Conservation (phyloP, 64 coral and sea anemone species). For the Exaiptasia diaphana region DNA sequence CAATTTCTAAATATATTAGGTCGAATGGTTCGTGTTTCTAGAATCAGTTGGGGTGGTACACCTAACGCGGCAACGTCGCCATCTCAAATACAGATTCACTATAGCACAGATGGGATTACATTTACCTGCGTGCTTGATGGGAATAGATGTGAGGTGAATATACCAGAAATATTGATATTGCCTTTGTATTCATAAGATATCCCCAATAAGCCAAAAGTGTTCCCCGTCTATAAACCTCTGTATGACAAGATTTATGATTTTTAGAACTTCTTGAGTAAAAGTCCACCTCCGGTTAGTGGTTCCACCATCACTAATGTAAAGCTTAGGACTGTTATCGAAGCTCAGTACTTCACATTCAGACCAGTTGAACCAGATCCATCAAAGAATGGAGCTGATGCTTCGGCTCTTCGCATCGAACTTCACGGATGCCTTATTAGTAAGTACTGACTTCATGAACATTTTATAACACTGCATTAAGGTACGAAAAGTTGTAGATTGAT, state of each 20-base stretch:
- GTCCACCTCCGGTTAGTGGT: not conserved
- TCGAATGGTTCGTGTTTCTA: not conserved
- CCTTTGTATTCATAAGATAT: too few species aligned
- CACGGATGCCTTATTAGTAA: slow-evolving; percentile 2
- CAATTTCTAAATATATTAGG: too few species aligned
- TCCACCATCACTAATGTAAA: not conserved
- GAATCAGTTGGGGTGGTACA: not conserved
- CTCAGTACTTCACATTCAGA: slow-evolving; percentile 18
- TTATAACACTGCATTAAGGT: too few species aligned
- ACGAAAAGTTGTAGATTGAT: too few species aligned
- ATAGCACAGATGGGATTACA: not conserved
- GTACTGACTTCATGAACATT: not conserved
- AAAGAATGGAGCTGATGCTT: not conserved
- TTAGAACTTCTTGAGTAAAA: too few species aligned
- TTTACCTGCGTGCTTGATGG: not conserved
- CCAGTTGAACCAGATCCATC: slow-evolving; percentile 1
- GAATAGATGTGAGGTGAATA: not conserved
- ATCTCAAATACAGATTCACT: not conserved
- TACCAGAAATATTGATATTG: too few species aligned
- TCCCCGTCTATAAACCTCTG: too few species aligned
- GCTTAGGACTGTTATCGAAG: not conserved
- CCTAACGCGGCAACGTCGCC: not conserved
- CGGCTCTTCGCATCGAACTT: not conserved
- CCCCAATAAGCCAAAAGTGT: too few species aligned
- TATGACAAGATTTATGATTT: too few species aligned